These are phyloP conservation scores for Fringilla coelebs DNA, from an alignment of 2,797 vertebrate species.

Conservation along the genomic window DNA sequence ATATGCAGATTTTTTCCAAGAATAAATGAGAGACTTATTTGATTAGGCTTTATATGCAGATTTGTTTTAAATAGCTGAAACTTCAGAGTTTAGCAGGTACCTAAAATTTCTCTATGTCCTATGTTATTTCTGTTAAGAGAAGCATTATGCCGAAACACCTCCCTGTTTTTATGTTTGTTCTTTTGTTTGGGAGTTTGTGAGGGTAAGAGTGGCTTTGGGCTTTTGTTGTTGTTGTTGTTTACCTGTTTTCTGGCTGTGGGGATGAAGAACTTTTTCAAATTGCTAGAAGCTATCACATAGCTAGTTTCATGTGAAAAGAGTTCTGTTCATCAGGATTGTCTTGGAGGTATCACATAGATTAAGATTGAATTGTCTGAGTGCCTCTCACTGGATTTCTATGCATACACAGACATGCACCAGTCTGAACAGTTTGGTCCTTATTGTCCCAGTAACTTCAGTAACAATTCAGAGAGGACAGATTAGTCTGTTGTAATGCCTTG, in stretches of 20 bases:
- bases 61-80: neutral
- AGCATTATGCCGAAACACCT: neutral
- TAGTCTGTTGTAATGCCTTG: neutral
- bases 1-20: neutral
- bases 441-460: neutral
- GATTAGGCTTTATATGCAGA: neutral
- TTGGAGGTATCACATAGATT: neutral
- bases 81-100: neutral
- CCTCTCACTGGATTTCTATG: neutral
- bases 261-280: neutral
- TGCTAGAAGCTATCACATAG: neutral
- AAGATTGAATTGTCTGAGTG: neutral
- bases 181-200: neutral
- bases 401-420: fast-evolving
- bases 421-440: neutral
- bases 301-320: neutral
- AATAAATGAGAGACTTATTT: neutral
- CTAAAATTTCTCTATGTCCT: neutral
- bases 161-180: neutral
- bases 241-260: neutral
- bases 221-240: neutral
- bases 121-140: neutral
- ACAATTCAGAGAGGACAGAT: neutral
- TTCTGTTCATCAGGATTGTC: neutral
- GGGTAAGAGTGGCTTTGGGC: neutral